Evolutionary conservation across 2,113 vertebrate species (phyloP), one percentile per base, ranked within the genome.

Genomic region (Amblyopsis rosae): DNA sequence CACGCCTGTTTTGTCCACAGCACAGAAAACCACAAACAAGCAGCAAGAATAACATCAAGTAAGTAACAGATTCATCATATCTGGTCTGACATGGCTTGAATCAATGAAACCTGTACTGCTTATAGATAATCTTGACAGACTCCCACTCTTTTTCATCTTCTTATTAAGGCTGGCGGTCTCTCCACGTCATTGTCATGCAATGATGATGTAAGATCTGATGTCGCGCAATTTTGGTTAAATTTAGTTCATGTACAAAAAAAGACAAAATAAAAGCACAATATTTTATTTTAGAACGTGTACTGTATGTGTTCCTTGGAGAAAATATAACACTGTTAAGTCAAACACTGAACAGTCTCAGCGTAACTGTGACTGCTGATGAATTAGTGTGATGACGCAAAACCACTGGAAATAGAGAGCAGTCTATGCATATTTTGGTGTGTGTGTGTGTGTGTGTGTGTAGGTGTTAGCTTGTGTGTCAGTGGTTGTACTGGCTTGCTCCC

Each of bases 11-110:
- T 73, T 80, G 73, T 82, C 82, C 75, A 79, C 86, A 93, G 92
- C 82, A 86, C 85, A 83, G 88, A 91, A 16, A 87, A 91, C 81
- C 81, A 88, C 73, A 69, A 88, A 76, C 91, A 90, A 84, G 84
- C 88, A 66, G 90, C 90, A 77, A 90, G 88, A 91, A 79, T 91
- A 76, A 91, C 76, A 91, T 87, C 92, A 85, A 88, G 92, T 93
- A 85, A 92, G 90, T 91, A 79, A 67, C 83, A 32, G 17, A 55
- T 26, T 46, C 13, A 3, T 46, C 16, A 60, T 12, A 81, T 74
- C 12, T 32, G 61, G 2, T 50, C 59, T 81, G 84, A 63, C 72
- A 16, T 82, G 82, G 32, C 78, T 79, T 86, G 72, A 89, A 82
- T 88, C 77, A 79, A 86, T 85, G 83, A 72, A 67, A 78, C 50